Percentiles rank a stretch among this genome's conserved stretches.
phyloP scores from a whole-genome alignment of 2,797 vertebrate species.

The Xyrichtys novacula region DNA sequence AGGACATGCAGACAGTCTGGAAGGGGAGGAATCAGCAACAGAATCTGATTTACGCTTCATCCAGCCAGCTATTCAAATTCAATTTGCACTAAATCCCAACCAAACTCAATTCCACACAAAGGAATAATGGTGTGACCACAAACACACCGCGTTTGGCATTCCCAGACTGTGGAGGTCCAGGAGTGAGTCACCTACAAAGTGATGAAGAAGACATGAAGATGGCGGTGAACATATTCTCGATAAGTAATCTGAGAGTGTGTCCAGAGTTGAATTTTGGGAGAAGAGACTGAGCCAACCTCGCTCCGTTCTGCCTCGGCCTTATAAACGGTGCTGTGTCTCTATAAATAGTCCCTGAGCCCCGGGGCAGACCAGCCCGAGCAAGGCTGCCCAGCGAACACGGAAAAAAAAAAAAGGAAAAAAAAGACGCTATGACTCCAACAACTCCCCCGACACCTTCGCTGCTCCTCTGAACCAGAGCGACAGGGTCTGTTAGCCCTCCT shows the following conservation, averaged over 20 bases:
- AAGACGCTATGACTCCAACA: constrained; percentile 37
- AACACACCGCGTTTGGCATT: not conserved
- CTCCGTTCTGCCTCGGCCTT: constrained; percentile 52
- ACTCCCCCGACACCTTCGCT: not conserved
- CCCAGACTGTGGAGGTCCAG: not conserved
- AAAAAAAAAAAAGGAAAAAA: constrained; percentile 11
- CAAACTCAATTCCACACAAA: not conserved
- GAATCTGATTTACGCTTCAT: not conserved
- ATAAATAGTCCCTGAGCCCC: constrained; percentile 80
- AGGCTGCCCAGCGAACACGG: constrained; percentile 59
- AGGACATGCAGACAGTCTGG: not conserved
- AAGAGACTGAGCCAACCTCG: constrained; percentile 36
- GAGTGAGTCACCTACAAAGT: constrained; percentile 8
- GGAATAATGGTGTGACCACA: not conserved
- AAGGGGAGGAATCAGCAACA: not conserved
- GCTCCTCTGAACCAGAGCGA: constrained; percentile 31
- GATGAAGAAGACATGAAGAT: not conserved
- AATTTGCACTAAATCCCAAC: not conserved
- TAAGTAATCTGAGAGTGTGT: not conserved
- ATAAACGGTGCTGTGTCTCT: constrained; percentile 73
- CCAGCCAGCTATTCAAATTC: not conserved
- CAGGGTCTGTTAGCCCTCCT: constrained; percentile 21
- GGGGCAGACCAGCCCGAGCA: constrained; percentile 63
- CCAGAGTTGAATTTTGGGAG: constrained; percentile 33
- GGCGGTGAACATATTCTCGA: not conserved